phyloP scores from a whole-genome alignment of 2,797 vertebrate species.

The Graptemys geographica region DNA sequence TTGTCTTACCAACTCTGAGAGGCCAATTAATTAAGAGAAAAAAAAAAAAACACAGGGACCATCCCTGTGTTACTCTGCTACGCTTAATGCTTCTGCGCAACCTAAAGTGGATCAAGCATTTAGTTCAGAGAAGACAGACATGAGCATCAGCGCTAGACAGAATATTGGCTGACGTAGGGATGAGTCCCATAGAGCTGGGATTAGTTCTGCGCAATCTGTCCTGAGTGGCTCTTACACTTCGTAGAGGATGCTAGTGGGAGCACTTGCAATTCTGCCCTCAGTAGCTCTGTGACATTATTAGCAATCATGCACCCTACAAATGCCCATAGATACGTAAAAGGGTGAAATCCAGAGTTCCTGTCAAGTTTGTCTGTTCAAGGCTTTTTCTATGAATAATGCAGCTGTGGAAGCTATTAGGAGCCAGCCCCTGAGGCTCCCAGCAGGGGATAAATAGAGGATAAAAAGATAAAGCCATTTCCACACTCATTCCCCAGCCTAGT shows the following conservation, averaged over 20 bases:
- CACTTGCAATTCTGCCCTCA: neutral
- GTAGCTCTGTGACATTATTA: neutral
- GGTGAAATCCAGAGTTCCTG: neutral
- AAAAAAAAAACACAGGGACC: no score
- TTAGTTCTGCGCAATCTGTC: neutral
- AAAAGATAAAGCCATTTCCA: neutral
- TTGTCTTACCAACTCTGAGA: no score
- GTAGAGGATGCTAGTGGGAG: neutral
- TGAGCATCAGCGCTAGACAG: neutral
- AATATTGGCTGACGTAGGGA: neutral
- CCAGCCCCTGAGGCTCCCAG: neutral
- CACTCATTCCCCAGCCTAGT: neutral
- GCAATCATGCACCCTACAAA: neutral
- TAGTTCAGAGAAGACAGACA: neutral
- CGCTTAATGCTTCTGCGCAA: neutral
- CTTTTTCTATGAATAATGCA: neutral
- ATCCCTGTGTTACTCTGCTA: neutral
- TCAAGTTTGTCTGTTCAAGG: neutral
- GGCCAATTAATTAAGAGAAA: no score
- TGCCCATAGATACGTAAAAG: neutral
- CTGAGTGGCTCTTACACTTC: neutral
- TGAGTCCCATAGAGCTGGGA: neutral
- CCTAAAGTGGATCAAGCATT: no score
- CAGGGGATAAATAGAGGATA: neutral
- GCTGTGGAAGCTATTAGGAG: neutral